Conservation (phyloP, 1,140 invertebrate genomes). For the Pseudomyrmex flavicornis region DNA sequence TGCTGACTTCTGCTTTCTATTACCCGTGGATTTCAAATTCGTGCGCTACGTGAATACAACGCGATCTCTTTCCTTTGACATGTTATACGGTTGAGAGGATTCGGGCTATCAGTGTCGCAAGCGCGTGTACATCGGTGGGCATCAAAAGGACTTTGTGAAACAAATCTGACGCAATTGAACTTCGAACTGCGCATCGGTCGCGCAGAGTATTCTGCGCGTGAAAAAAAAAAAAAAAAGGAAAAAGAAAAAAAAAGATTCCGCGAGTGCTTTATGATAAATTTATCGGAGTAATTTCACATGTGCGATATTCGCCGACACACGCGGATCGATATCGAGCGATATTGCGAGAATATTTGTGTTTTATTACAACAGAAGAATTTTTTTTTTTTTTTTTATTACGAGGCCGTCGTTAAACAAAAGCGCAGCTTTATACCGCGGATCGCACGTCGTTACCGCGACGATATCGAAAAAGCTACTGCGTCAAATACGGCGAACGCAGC, state of each 20-base stretch:
- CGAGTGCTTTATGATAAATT: background rate
- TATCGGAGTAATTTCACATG: too few relatives aligned
- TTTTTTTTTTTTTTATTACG: conserved; percentile 6
- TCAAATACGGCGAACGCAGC: conserved; percentile 33
- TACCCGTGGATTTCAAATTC: conserved; percentile 44
- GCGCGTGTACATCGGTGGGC: conserved; percentile 14
- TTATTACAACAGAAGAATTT: too few relatives aligned
- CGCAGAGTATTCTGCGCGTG: conserved; percentile 32
- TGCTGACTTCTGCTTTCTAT: conserved; percentile 28
- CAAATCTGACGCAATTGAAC: conserved; percentile 61
- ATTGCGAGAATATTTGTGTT: too few relatives aligned
- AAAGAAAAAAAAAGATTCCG: too few relatives aligned
- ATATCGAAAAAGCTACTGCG: conserved; percentile 47
- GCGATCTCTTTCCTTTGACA: conserved; percentile 56
- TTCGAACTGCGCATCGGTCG: conserved; percentile 43
- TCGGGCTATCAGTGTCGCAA: conserved; percentile 56
- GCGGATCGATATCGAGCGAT: too few relatives aligned
- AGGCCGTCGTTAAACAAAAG: background rate
- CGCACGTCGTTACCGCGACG: conserved; percentile 1
- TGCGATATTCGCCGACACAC: background rate
- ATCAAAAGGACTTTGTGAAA: conserved; percentile 59
- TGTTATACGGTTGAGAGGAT: conserved; percentile 53
- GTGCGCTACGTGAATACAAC: conserved; percentile 42
- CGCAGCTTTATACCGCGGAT: conserved; percentile 13
- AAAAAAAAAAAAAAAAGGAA: conserved; percentile 5